Evolutionary conservation across 1,140 invertebrate genomes (phyloP).

Genomic region (Eriocheir sinensis): DNA sequence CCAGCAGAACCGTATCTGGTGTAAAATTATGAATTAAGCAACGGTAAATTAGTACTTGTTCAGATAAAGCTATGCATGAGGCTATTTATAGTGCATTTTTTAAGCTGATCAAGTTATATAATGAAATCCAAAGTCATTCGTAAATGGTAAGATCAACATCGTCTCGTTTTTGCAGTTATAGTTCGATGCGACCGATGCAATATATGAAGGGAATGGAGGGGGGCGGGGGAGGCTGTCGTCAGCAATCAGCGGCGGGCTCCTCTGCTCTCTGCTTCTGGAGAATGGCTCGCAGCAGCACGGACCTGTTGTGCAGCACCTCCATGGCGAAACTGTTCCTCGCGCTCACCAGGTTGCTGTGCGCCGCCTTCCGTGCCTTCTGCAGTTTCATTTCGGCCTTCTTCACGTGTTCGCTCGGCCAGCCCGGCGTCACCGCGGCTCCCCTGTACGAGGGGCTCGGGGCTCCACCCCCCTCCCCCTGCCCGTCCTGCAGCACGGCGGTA

Average conservation of each 20-base stretch:
- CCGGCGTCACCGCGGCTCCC: background rate
- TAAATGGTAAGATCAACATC: too few relatives aligned
- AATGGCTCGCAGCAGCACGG: background rate
- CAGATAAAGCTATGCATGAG: too few relatives aligned
- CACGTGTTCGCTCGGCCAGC: background rate
- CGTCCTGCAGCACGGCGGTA: background rate
- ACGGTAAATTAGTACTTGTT: too few relatives aligned
- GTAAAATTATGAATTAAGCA: too few relatives aligned
- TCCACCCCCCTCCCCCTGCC: too few relatives aligned
- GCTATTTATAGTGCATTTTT: too few relatives aligned
- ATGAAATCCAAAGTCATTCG: too few relatives aligned
- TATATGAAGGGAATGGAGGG: background rate
- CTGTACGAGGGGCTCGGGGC: background rate
- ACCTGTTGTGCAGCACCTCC: slow-evolving; percentile 20
- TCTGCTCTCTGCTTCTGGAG: background rate
- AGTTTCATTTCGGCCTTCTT: background rate
- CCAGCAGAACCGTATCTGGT: too few relatives aligned
- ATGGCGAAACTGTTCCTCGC: background rate
- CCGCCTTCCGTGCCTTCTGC: background rate
- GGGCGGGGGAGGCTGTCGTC: background rate
- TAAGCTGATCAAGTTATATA: too few relatives aligned
- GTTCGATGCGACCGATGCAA: too few relatives aligned
- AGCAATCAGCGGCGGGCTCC: background rate
- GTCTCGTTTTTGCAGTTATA: too few relatives aligned
- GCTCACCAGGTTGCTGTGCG: background rate